Base-by-base conservation (phyloP, 2,888 invertebrate species). In the Brachylomia viminalis region DNA sequence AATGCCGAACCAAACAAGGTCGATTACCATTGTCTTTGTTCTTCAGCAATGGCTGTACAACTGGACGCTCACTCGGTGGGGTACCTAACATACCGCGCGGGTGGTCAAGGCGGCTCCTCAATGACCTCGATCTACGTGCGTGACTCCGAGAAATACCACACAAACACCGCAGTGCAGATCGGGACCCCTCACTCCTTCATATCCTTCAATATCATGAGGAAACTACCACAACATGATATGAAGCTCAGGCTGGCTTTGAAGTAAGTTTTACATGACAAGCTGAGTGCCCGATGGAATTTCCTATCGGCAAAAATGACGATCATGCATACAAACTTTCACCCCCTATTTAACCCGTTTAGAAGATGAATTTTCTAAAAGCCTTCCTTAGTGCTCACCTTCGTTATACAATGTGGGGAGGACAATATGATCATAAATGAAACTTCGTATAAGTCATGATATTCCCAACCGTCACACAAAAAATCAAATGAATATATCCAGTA, bases 21-120 rank as follows among this genome's bases (percentile, higher is more conserved):
- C 10, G 4, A 45, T 54, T 27, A 30, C 3, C 7, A 42, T 49
- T 66, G 79, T 75, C 59, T 54, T 87, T 77, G 52, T 87, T 94
- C 92, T 1, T 38, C 92, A 98, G 98, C 98, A 11, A 94, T 99
- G 89, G 99, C 98, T 2, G 97, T 98, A 91, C 99, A 99, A 93
- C 95, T 99, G 81, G 98, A 99, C 90, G 98, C 98, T 75, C 98
- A 98, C 91, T 98, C 99, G 0, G 98, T 99, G 73, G 99, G 99
- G 13, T 98, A 99, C 89, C 94, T 99, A 56, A 98, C 98, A 0
- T 99, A 98, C 92, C 98, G 98, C 90, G 97, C 97, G 0, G 98
- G 97, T 0, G 97, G 97, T 0, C 94, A 94, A 67, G 92, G 88
- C 88, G 98, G 94, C 6, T 98, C 98, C 1, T 97, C 98, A 0